These are phyloP conservation scores for Tromatobia lineatoria DNA, from an alignment of 2,888 invertebrate genomes.

Conservation along the genomic window DNA sequence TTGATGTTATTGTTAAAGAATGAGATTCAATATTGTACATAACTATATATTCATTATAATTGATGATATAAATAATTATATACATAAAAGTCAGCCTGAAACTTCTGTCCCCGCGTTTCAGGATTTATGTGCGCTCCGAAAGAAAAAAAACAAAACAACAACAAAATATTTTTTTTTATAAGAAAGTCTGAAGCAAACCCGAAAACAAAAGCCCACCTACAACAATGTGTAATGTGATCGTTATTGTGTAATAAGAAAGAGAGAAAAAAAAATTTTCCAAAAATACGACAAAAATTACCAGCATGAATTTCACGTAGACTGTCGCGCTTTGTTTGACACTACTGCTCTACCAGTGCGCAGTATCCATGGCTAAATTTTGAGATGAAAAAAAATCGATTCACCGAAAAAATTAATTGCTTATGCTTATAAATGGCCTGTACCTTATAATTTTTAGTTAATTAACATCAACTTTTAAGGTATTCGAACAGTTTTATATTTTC, in stretches of 20 bases:
- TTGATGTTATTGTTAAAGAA: conserved; percentile 93
- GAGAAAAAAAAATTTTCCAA: conserved; percentile 55
- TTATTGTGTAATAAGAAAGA: conserved; percentile 75
- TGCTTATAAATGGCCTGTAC: background rate
- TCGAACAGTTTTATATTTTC: background rate
- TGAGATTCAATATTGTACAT: conserved; percentile 92
- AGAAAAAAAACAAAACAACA: conserved; percentile 25
- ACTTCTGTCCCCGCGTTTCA: conserved; percentile 67
- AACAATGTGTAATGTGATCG: conserved; percentile 79
- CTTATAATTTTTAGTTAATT: background rate
- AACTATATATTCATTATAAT: conserved; percentile 91
- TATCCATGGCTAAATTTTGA: background rate
- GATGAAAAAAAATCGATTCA: conserved; percentile 1
- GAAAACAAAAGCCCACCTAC: conserved; percentile 63
- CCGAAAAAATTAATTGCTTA: background rate
- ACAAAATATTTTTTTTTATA: conserved; percentile 66
- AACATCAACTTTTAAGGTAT: background rate
- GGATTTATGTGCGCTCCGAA: conserved; percentile 58
- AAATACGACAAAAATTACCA: conserved; percentile 60
- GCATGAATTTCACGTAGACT: conserved; percentile 63
- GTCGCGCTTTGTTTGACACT: conserved; percentile 40
- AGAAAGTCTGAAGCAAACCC: conserved; percentile 60
- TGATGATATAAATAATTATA: conserved; percentile 87
- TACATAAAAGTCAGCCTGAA: conserved; percentile 81
- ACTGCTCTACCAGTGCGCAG: background rate